These are phyloP conservation scores for Anastrepha obliqua DNA, from an alignment of 1,140 invertebrate species.

Conservation along the genomic window DNA sequence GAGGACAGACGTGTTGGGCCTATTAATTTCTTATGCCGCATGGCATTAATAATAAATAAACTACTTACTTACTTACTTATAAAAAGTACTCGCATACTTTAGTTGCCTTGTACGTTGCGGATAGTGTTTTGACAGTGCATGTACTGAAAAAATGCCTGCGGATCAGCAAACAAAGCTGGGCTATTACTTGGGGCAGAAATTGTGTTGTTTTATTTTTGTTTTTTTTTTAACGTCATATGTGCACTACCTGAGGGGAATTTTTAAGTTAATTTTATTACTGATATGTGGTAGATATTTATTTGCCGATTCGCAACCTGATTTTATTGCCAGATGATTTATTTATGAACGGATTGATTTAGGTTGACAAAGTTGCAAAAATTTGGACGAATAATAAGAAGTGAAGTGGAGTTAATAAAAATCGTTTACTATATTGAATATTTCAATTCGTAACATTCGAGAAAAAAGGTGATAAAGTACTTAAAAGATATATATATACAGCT, in stretches of 20 bases:
- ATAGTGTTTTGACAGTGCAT: not conserved
- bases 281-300: constrained; percentile 35
- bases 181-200: not conserved
- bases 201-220: constrained; percentile 14
- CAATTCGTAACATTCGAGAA: too few relatives aligned
- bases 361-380: constrained; percentile 18
- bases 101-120: not conserved
- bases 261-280: constrained; percentile 2
- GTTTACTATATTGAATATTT: too few relatives aligned
- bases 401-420: not conserved
- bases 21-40: constrained; percentile 38
- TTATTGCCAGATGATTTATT: constrained; percentile 48
- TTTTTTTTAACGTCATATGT: not conserved
- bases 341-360: constrained; percentile 39
- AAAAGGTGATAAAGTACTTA: too few relatives aligned
- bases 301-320: not conserved
- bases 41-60: constrained; percentile 25
- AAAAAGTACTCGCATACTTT: not conserved
- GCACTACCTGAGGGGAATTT: not conserved
- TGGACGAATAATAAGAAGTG: not conserved
- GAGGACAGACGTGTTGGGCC: constrained; percentile 26
- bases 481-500: too few relatives aligned
- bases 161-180: constrained; percentile 6
- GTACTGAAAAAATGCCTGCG: not conserved
- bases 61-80: not conserved